Base-by-base conservation (phyloP, 2,113 vertebrate genomes). In the Guaruba guarouba region DNA sequence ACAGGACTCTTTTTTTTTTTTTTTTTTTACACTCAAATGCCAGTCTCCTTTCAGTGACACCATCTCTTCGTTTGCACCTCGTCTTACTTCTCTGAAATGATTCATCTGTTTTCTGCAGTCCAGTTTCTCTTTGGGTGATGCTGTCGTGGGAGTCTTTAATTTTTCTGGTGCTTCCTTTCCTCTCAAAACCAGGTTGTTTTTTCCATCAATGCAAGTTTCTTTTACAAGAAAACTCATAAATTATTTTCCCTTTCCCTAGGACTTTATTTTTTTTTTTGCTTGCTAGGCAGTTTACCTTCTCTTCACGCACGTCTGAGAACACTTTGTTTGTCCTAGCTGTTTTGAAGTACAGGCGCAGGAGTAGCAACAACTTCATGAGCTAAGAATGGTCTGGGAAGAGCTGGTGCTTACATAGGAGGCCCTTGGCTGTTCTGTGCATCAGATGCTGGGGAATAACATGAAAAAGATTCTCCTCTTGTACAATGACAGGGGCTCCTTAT, bases 311-410 rank as follows among this genome's bases (percentile, higher is more conserved):
- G 4, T 73, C 85, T 92, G 48, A 86, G 74, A 66, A 74, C 90
- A 71, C 57, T 76, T 88, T 94, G 29, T 82, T 92, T 96, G 52
- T 93, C 80, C 90, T 73, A 66, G 57, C 43, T 44, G 70, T 83
- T 96, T 94, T 94, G 92, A 96, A 94, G 73, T 64, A 24, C 22
- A 78, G 31, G 27, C 73, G 94, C 63, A 92, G 90, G 78, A 91
- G 44, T 13, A 92, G 39, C 80, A 94, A 37, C 23, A 77, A 29
- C 57, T 92, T 82, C 23, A 29, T 69, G 18, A 85, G 39, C 62
- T 95, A 87, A 87, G 86, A 67, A 75, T 69, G 18, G 48, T 37
- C 57, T 66, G 83, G 35, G n/a, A 20, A 79, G 66, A 57, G 15
- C 27, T 84, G 37, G 22, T 93, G 77, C 41, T 92, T 75, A 39